Percentiles rank a stretch among this genome's conserved stretches.
phyloP scores from a whole-genome alignment of 1,140 invertebrate genomes.

The Platyscapa corneri region DNA sequence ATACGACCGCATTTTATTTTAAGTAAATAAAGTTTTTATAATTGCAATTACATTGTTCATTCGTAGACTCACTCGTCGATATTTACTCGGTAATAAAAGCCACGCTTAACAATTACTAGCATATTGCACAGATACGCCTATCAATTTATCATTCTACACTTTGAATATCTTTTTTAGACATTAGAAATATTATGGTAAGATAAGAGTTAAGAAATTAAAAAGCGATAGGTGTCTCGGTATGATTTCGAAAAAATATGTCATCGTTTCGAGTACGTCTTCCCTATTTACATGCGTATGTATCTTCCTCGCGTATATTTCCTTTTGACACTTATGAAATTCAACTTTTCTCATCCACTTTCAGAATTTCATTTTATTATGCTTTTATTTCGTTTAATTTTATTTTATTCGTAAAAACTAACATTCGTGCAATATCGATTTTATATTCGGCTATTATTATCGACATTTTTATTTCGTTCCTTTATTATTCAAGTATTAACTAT shows the following conservation, averaged over 20 bases:
- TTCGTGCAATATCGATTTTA: too few species aligned
- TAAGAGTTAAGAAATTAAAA: background rate
- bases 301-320: background rate
- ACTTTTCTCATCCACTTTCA: background rate
- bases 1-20: too few species aligned
- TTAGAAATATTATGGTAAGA: background rate
- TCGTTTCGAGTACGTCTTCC: background rate
- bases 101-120: background rate
- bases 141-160: background rate
- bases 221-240: background rate
- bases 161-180: background rate
- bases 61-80: too few species aligned
- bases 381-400: too few species aligned
- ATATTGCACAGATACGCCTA: background rate
- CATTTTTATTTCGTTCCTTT: too few species aligned
- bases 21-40: too few species aligned
- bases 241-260: background rate
- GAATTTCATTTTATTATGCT: background rate
- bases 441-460: too few species aligned
- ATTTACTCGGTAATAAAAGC: too few species aligned
- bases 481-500: too few species aligned
- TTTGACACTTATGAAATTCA: background rate
- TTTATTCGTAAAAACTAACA: too few species aligned
- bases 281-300: background rate
- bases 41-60: too few species aligned